A percentile compares a stretch with the other conserved stretches of the same genome.
phyloP scores from a whole-genome alignment of 2,888 invertebrate species.

The Esperia sulphurella region DNA sequence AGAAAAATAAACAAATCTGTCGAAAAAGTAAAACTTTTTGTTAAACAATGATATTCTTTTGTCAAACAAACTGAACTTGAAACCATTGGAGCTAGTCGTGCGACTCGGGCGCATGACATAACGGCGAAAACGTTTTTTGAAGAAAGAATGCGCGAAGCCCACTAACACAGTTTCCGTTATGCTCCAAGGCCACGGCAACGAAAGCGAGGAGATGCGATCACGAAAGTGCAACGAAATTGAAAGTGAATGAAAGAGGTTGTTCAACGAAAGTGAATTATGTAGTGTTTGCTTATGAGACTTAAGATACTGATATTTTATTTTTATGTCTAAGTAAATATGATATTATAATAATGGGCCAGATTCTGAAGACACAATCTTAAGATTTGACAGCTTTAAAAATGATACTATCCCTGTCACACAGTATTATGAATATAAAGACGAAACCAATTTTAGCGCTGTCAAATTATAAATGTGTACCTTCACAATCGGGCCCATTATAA shows the following conservation, averaged over 20 bases:
- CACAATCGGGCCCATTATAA: too few species aligned
- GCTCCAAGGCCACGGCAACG: constrained; percentile 11
- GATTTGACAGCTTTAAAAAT: too few species aligned
- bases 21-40: neutral
- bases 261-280: constrained; percentile 4
- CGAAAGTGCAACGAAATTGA: neutral
- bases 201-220: constrained; percentile 2
- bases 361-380: too few species aligned
- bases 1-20: too few species aligned
- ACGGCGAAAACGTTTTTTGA: neutral
- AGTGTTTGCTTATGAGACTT: too few species aligned
- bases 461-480: too few species aligned
- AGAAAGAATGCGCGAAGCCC: constrained; percentile 9
- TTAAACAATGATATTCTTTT: neutral
- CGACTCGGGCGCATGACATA: neutral
- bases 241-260: neutral
- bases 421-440: too few species aligned
- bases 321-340: too few species aligned
- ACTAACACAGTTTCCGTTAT: constrained; percentile 14
- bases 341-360: too few species aligned
- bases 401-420: too few species aligned
- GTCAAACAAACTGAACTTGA: constrained; percentile 9
- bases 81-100: constrained; percentile 2
- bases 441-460: too few species aligned
- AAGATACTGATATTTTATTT: too few species aligned